phyloP scores from a whole-genome alignment of 2,113 vertebrate species.

The Rafetus swinhoei region DNA sequence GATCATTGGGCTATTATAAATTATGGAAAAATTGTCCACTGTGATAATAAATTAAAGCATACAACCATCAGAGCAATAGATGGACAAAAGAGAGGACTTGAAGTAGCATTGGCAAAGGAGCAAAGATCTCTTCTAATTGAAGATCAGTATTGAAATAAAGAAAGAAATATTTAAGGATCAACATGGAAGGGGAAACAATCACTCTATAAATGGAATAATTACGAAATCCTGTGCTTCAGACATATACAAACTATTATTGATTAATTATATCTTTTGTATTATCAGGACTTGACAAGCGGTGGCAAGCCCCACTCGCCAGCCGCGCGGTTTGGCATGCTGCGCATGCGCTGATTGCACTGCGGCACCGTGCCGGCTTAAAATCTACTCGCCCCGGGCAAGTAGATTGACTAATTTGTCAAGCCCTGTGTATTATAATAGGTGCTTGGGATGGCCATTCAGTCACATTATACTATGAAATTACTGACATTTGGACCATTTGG shows the following conservation, averaged over 20 bases:
- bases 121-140: not conserved
- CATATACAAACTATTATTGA: not conserved
- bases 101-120: not conserved
- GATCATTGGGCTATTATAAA: not conserved
- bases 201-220: not conserved
- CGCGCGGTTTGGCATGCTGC: too few relatives aligned
- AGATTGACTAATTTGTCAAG: too few relatives aligned
- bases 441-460: not conserved
- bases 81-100: not conserved
- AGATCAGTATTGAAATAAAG: not conserved
- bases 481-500: not conserved
- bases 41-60: not conserved
- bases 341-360: too few relatives aligned
- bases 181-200: not conserved
- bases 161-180: constrained; percentile 2
- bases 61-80: not conserved
- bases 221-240: not conserved
- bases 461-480: not conserved
- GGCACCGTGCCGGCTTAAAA: too few relatives aligned
- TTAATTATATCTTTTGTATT: not conserved
- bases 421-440: not conserved
- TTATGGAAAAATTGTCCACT: not conserved
- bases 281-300: too few relatives aligned
- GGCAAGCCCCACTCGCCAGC: too few relatives aligned
- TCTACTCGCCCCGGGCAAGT: too few relatives aligned